A percentile compares a stretch with the other conserved stretches of the same genome.
These are phyloP conservation scores for Leucophenga varia DNA, from an alignment of 1,140 invertebrate species.

Conservation along the genomic window DNA sequence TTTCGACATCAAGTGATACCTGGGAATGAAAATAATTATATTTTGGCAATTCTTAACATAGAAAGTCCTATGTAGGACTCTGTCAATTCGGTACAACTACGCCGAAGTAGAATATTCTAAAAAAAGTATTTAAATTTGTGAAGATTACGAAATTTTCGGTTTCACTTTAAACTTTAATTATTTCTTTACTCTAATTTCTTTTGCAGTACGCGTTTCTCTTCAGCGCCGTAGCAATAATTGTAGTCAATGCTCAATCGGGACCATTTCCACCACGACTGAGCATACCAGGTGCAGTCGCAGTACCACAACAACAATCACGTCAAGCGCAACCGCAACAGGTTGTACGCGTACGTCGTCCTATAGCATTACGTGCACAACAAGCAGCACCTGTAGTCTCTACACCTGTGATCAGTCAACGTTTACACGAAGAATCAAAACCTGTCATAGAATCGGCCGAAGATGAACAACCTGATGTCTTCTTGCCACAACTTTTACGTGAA, in stretches of 20 bases:
- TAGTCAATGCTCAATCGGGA: conserved; percentile 56
- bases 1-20: no score
- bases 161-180: no score
- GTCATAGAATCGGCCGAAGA: conserved; percentile 63
- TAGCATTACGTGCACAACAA: conserved; percentile 54
- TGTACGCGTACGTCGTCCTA: conserved; percentile 58
- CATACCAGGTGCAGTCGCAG: conserved; percentile 64
- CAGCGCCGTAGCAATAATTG: neutral
- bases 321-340: conserved; percentile 56
- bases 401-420: no score
- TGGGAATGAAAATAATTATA: no score
- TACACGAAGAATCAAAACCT: conserved; percentile 60
- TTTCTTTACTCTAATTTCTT: no score
- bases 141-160: no score
- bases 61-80: no score
- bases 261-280: conserved; percentile 60
- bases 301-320: conserved; percentile 53
- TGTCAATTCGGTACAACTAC: no score
- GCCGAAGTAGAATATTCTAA: no score
- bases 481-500: conserved; percentile 41
- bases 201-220: no score
- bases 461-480: conserved; percentile 44
- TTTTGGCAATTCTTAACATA: no score
- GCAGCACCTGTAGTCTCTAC: conserved; percentile 58
- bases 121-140: no score